A percentile compares a stretch with the other conserved stretches of the same genome.
phyloP scores from a whole-genome alignment of 2,797 vertebrate species.

The Brachyrhaphis roseni region DNA sequence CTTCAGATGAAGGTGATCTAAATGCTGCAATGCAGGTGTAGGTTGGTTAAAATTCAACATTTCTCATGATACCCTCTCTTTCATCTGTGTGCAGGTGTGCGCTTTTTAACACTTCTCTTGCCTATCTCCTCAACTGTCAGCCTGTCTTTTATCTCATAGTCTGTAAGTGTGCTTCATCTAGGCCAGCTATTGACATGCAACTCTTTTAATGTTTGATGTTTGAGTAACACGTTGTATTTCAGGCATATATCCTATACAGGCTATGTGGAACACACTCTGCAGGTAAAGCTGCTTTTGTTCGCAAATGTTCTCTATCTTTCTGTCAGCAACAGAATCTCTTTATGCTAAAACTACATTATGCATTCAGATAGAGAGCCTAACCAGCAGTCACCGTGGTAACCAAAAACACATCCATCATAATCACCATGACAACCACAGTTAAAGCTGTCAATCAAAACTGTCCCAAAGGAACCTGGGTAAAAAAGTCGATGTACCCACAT shows the following conservation, averaged over 20 bases:
- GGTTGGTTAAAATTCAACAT: slow-evolving; percentile 57
- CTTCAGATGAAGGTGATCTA: slow-evolving; percentile 54
- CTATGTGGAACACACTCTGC: slow-evolving; percentile 13
- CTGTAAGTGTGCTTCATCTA: slow-evolving; percentile 1
- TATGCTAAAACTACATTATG: slow-evolving; percentile 74
- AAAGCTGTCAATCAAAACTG: slow-evolving; percentile 69
- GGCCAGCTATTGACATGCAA: slow-evolving; percentile 8
- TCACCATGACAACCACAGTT: slow-evolving; percentile 78
- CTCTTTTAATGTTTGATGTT: slow-evolving; percentile 9
- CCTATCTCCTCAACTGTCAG: slow-evolving; percentile 19
- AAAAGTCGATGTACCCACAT: slow-evolving; percentile 55
- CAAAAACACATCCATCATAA: slow-evolving; percentile 79
- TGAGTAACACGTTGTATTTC: slow-evolving; percentile 4
- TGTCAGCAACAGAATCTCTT: slow-evolving; percentile 64
- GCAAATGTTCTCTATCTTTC: slow-evolving; percentile 31
- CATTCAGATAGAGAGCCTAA: slow-evolving; percentile 71
- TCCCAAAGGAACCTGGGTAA: slow-evolving; percentile 58
- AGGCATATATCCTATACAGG: background rate
- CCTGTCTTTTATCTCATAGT: slow-evolving; percentile 25
- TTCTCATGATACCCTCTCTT: slow-evolving; percentile 50
- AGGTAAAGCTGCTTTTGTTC: slow-evolving; percentile 29
- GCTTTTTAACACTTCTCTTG: slow-evolving; percentile 32
- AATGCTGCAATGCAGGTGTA: slow-evolving; percentile 63
- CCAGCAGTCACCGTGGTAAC: slow-evolving; percentile 72
- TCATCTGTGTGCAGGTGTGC: slow-evolving; percentile 63